Evolutionary conservation across 2,113 vertebrate species (phyloP), one percentile per base, ranked within the genome.

Genomic region (Mionectes macconnelli): DNA sequence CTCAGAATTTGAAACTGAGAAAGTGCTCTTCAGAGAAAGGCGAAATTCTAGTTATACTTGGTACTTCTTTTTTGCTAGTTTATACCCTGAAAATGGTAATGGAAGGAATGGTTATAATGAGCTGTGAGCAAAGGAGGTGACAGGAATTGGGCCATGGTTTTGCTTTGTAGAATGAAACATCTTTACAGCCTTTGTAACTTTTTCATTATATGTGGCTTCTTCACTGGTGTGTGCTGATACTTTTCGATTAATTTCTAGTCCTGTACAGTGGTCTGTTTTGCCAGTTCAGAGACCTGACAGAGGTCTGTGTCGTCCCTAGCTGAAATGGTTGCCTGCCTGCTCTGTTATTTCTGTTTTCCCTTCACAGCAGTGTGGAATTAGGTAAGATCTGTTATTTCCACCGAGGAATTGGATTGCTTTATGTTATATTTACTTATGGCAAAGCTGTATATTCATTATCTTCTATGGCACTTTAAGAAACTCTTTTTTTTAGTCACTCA

Each of bases 221-320:
- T 40, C 5, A 76, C 37, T 39, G 53, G 7, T 22, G 45, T 68
- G 21, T 66, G 27, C 47, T 76, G 33, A 10, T 81, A 9, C 12
- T 28, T 25, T 10, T 55, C 22, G 60, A 25, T 88, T 73, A 31
- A n/a, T 50, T 82, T 47, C 35, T 60, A 9, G 6, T 56, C 37
- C 40, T 62, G 2, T n/a, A 5, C 45, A 22, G 30, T 40, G 19
- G 13, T 66, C 5, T 0, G 0, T 81, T 93, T 20, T 81, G 28
- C 55, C 47, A 39, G 30, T 59, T 60, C 37, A 77, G 63, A 56
- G 17, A 27, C 1, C 1, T 0, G 2, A 37, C 53, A 21, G 28
- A 79, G 22, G 11, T 69, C 50, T 53, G 31, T 4, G 5, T 42
- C 27, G 35, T 18, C 47, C 6, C 4, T 73, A 9, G 14, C 3